Base-by-base conservation (phyloP, 2,797 vertebrate species). In the Syngnathus acus region DNA sequence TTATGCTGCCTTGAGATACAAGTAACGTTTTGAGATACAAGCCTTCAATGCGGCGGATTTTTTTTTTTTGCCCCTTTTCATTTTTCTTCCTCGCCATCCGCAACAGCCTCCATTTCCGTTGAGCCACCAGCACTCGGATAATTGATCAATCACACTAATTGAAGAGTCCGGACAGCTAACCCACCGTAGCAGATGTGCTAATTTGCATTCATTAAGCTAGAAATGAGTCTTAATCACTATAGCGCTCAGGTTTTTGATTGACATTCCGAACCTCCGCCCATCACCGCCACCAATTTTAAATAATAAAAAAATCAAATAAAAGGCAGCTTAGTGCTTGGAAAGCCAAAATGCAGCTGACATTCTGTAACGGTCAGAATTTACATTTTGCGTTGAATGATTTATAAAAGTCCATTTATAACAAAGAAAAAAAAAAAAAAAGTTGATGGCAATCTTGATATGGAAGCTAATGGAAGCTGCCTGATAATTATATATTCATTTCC, bases 91-190 rank as follows among this genome's bases (percentile, higher is more conserved):
- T 21, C 17, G 4, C 47, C 9, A 17, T 64, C 47, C 16, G n/a
- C 47, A 38, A 37, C 48, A 64, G 47, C 32, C 48, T 64, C 63
- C 37, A 64, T 64, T 51, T 51, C 63, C 21, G 60, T 8, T 63
- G 51, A 75, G 73, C 80, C 81, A 86, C 84, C 79, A 83, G 82
- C 84, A 91, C 87, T 78, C 88, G 78, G 85, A 91, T 91, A 93
- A 93, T 92, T 93, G 91, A 92, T 92, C 91, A 91, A 92, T 93
- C 91, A 92, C 78, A 80, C 89, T 92, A 92, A 93, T 90, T 92
- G 89, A 90, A 89, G 88, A 91, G 89, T 91, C 85, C 91, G 90
- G 90, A 90, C 89, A 91, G 87, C 86, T 86, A 89, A 87, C 82
- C 84, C 88, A 86, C 87, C 87, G 88, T 84, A 91, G 89, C 92